Evolutionary conservation across 2,113 vertebrate species (phyloP).

Genomic region (Hyaena hyaena): DNA sequence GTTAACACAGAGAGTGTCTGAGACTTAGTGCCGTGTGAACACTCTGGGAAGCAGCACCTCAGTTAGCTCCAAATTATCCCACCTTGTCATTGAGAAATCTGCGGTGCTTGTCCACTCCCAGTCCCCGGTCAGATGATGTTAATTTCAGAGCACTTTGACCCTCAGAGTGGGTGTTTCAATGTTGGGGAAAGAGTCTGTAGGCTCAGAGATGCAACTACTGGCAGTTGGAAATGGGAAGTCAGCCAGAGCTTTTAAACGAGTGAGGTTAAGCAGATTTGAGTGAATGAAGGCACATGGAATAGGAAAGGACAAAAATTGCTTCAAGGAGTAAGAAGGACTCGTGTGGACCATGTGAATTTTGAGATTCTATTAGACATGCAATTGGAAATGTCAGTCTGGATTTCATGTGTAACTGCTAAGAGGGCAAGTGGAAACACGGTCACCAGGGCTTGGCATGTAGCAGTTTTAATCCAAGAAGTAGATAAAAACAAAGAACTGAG

Average conservation of each 20-base stretch:
- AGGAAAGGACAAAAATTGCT: background rate
- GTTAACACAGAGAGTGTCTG: background rate
- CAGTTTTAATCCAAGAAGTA: background rate
- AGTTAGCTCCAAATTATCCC: background rate
- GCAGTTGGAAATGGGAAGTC: background rate
- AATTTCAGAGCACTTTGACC: background rate
- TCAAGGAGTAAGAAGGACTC: background rate
- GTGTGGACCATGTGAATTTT: accelerated
- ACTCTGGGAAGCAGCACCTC: background rate
- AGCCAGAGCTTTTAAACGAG: background rate
- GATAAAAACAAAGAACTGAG: background rate
- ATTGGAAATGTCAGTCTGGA: background rate
- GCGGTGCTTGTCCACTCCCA: background rate
- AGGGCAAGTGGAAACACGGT: background rate
- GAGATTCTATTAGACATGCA: background rate
- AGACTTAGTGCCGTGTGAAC: background rate
- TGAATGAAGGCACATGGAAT: background rate
- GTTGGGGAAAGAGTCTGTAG: background rate
- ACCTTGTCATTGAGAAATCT: background rate
- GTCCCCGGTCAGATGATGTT: background rate
- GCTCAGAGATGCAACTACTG: background rate
- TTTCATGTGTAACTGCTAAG: background rate
- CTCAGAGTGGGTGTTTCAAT: background rate
- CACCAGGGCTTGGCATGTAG: background rate
- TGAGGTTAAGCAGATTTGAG: background rate